Conservation (phyloP, 2,888 invertebrate genomes). For the Aphodius sticticus region DNA sequence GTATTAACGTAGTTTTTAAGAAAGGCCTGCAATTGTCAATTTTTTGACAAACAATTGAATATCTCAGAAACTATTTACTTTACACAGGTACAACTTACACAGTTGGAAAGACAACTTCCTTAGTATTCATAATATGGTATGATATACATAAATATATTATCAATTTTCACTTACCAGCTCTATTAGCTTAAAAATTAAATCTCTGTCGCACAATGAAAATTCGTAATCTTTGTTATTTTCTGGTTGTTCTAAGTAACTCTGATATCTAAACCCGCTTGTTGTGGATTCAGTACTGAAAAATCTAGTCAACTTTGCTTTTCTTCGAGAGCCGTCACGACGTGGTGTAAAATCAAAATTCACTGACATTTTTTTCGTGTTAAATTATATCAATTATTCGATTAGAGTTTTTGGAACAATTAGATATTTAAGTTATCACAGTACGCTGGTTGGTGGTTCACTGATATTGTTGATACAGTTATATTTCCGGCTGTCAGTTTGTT, state of each 20-base stretch:
- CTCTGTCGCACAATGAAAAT: slow-evolving; percentile 33
- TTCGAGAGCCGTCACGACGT: not conserved
- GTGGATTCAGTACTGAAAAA: slow-evolving; percentile 32
- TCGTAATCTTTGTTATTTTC: slow-evolving; percentile 7
- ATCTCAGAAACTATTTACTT: too few relatives aligned
- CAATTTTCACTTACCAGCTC: slow-evolving; percentile 40
- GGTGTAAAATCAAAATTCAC: not conserved
- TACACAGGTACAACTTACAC: too few relatives aligned
- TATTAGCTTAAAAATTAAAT: slow-evolving; percentile 42
- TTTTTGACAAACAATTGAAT: too few relatives aligned
- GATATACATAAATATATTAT: too few relatives aligned
- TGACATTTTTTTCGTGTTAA: not conserved
- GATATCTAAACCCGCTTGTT: slow-evolving; percentile 20
- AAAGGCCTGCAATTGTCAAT: too few relatives aligned
- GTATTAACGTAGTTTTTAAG: too few relatives aligned
- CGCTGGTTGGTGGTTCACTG: not conserved
- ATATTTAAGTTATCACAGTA: not conserved
- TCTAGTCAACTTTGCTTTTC: slow-evolving; percentile 20
- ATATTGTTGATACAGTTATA: too few relatives aligned
- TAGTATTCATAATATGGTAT: too few relatives aligned
- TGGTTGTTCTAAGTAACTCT: slow-evolving; percentile 5
- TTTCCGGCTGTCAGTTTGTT: too few relatives aligned
- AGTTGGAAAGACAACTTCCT: too few relatives aligned
- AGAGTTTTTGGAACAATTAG: not conserved
- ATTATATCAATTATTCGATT: not conserved